Percentiles rank a stretch among this genome's conserved stretches.
phyloP scores from a whole-genome alignment of 2,888 invertebrate species.

The Autographa pulchrina region DNA sequence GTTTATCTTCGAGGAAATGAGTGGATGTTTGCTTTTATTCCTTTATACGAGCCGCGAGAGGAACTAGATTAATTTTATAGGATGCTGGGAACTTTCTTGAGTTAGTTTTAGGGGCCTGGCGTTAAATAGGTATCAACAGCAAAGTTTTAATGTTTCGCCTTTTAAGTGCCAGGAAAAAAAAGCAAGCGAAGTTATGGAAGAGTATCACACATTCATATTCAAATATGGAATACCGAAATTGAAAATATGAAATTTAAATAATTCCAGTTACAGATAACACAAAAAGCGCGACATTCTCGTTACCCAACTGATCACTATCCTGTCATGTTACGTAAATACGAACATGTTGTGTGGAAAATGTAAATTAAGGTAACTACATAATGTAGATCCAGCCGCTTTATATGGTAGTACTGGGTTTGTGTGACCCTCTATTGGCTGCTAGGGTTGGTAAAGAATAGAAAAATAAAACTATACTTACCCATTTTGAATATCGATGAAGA shows the following conservation, averaged over 20 bases:
- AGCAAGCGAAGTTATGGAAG: too few relatives aligned
- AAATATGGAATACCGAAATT: slow-evolving; percentile 3
- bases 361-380: slow-evolving; percentile 49
- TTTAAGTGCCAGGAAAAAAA: too few relatives aligned
- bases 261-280: slow-evolving; percentile 32
- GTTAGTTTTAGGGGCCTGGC: background rate
- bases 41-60: slow-evolving; percentile 62
- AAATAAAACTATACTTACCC: background rate
- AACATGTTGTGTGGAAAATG: slow-evolving; percentile 54
- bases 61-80: slow-evolving; percentile 55
- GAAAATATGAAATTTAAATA: slow-evolving; percentile 11
- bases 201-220: background rate
- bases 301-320: slow-evolving; percentile 54
- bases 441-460: slow-evolving; percentile 24
- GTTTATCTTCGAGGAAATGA: slow-evolving; percentile 78
- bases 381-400: slow-evolving; percentile 63
- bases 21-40: slow-evolving; percentile 75
- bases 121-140: too few relatives aligned
- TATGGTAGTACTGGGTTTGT: slow-evolving; percentile 52
- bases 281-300: slow-evolving; percentile 43
- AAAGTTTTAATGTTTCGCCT: too few relatives aligned
- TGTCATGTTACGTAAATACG: slow-evolving; percentile 58
- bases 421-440: slow-evolving; percentile 22
- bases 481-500: background rate
- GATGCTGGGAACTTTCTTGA: slow-evolving; percentile 41